Evolutionary conservation across 1,140 invertebrate species (phyloP).

Genomic region (Drosophila nikananu): DNA sequence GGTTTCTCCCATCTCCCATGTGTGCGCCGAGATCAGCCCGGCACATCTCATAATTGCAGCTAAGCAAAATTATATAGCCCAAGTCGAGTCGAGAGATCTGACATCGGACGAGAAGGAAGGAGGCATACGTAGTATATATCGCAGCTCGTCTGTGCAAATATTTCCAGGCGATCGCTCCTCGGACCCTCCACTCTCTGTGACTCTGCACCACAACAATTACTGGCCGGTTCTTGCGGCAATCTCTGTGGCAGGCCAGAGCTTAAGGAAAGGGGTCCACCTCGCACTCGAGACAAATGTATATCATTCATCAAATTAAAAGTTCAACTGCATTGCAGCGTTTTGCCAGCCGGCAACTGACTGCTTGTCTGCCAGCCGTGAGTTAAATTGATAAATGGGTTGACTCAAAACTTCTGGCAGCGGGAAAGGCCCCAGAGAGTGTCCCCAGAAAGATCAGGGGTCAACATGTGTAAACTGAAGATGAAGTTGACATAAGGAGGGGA

Average conservation of each 20-base stretch:
- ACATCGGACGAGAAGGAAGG: background rate
- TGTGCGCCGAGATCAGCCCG: slow-evolving; percentile 68
- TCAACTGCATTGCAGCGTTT: slow-evolving; percentile 71
- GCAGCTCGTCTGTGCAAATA: slow-evolving; percentile 62
- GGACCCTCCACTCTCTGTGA: slow-evolving; percentile 49
- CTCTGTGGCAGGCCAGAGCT: slow-evolving; percentile 38
- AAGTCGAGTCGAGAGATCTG: slow-evolving; percentile 33
- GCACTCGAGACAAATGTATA: slow-evolving; percentile 83
- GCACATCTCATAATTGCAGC: slow-evolving; percentile 80
- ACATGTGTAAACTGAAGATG: background rate
- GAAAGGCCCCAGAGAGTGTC: background rate
- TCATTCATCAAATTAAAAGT: slow-evolving; percentile 84
- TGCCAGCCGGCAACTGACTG: slow-evolving; percentile 51
- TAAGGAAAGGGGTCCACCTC: slow-evolving; percentile 6
- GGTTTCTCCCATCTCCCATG: slow-evolving; percentile 47
- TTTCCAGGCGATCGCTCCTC: slow-evolving; percentile 53
- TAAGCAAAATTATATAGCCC: slow-evolving; percentile 78
- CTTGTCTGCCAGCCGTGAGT: slow-evolving; percentile 59
- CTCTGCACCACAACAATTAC: slow-evolving; percentile 72
- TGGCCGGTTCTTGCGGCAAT: slow-evolving; percentile 56
- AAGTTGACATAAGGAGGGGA: background rate
- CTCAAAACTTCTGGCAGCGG: slow-evolving; percentile 6
- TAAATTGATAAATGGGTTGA: slow-evolving; percentile 57
- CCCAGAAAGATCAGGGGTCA: slow-evolving; percentile 8
- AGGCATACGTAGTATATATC: slow-evolving; percentile 20